Conservation (phyloP, 53 echinoderm and acorn worm species). For the Mesocentrotus franciscanus region DNA sequence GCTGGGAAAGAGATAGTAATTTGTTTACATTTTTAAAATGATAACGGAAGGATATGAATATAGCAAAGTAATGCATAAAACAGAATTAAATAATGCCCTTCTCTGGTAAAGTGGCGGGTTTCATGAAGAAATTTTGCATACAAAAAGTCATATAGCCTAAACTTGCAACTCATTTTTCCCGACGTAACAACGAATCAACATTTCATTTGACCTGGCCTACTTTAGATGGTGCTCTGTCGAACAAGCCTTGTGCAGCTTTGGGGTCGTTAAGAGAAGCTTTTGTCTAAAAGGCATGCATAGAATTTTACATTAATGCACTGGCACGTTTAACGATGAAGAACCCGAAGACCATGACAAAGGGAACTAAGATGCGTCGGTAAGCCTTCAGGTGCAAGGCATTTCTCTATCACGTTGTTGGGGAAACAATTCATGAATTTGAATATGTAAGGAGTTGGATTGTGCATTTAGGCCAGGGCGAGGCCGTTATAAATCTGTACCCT, state of each 20-base stretch:
- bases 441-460: not conserved
- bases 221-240: not conserved
- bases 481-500: not conserved
- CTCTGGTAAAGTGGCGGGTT: too few relatives aligned
- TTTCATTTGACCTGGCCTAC: too few relatives aligned
- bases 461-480: not conserved
- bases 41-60: too few relatives aligned
- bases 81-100: too few relatives aligned
- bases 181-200: too few relatives aligned
- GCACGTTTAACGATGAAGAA: not conserved
- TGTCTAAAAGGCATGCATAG: not conserved
- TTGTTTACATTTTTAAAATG: too few relatives aligned
- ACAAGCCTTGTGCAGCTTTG: not conserved
- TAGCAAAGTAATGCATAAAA: too few relatives aligned
- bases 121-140: too few relatives aligned
- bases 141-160: too few relatives aligned
- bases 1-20: too few relatives aligned
- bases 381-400: not conserved
- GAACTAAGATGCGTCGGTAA: not conserved
- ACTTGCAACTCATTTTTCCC: too few relatives aligned
- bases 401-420: too few relatives aligned
- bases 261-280: not conserved
- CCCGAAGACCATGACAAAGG: not conserved
- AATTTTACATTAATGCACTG: not conserved
- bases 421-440: slow-evolving; percentile 12